Evolutionary conservation across 2,797 vertebrate species (phyloP), one percentile per base, ranked within the genome.

Genomic region (Pantherophis alleghaniensis): DNA sequence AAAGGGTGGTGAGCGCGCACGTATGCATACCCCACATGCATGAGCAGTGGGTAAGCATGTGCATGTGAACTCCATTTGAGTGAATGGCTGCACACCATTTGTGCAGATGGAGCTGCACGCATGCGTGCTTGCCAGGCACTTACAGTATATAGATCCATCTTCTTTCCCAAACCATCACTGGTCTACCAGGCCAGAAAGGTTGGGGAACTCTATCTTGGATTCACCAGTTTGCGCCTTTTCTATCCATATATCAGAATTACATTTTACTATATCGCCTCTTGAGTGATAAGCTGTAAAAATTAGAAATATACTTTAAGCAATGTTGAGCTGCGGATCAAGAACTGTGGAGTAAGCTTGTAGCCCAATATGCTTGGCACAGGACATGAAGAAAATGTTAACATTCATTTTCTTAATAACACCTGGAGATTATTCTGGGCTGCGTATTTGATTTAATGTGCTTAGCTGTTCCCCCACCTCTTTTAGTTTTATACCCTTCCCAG

Each of bases 141-240:
- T n/a, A 14, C 5, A 1, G 3, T 42, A 42, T 42, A 42, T 4
- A 7, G 14, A 69, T 61, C n/a, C 66, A 32, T 69, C 13, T 16
- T 13, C 13, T 6, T n/a, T 32, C 1, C 63, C 5, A n/a, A n/a
- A n/a, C n/a, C 66, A 16, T 5, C 1, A 0, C 14, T 7, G 13
- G 14, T 69, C 5, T 5, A n/a, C 13, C 32, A 69, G 5, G 5
- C 14, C 2, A 2, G 28, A 69, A 69, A 69, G 66, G 2, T 69
- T 7, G 66, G n/a, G n/a, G 13, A 28, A 32, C 28, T 69, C 13
- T 69, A n/a, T 2, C 56, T 57, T n/a, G 9, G n/a, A 6, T 2
- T 61, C 12, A 63, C 7, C 16, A 74, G 7, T 74, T 74, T 37
- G 12, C 3, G 20, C 7, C 7, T 37, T 74, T 74, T 37, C 69